A percentile compares a stretch with the other conserved stretches of the same genome.
These are phyloP conservation scores for Hestina assimilis DNA, from an alignment of 1,140 invertebrate species.

Conservation along the genomic window DNA sequence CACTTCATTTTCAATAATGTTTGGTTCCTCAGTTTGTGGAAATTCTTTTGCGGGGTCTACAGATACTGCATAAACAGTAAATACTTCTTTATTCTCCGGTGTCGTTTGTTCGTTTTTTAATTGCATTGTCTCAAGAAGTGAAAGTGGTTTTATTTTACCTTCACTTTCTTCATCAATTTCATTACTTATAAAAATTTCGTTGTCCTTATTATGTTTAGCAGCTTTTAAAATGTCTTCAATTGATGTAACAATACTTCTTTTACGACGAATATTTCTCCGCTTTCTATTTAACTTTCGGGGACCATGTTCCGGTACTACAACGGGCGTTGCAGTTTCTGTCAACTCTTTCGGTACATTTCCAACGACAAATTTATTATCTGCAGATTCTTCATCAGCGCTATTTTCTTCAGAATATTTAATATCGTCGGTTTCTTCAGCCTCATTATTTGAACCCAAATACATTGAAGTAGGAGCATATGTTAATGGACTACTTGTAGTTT, in stretches of 20 bases:
- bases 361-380: constrained; percentile 78
- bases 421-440: constrained; percentile 52
- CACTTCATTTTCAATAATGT: constrained; percentile 38
- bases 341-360: constrained; percentile 78
- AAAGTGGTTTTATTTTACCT: constrained; percentile 35
- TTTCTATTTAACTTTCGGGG: constrained; percentile 74
- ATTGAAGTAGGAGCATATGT: constrained; percentile 69
- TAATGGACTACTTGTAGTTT: constrained; percentile 61
- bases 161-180: constrained; percentile 64
- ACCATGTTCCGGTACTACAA: constrained; percentile 80
- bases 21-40: constrained; percentile 32
- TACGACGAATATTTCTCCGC: constrained; percentile 44
- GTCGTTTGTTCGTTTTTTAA: constrained; percentile 23
- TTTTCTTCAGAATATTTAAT: constrained; percentile 56
- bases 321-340: constrained; percentile 76
- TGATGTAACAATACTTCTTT: constrained; percentile 50
- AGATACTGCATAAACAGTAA: constrained; percentile 50
- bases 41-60: constrained; percentile 38
- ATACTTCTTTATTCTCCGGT: constrained; percentile 42
- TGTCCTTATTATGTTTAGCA: constrained; percentile 54
- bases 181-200: constrained; percentile 67
- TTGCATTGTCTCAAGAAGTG: constrained; percentile 24
- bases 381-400: constrained; percentile 35
- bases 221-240: constrained; percentile 67
- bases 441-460: constrained; percentile 70